phyloP scores from a whole-genome alignment of 2,113 vertebrate genomes.

The Gorilla gorilla region DNA sequence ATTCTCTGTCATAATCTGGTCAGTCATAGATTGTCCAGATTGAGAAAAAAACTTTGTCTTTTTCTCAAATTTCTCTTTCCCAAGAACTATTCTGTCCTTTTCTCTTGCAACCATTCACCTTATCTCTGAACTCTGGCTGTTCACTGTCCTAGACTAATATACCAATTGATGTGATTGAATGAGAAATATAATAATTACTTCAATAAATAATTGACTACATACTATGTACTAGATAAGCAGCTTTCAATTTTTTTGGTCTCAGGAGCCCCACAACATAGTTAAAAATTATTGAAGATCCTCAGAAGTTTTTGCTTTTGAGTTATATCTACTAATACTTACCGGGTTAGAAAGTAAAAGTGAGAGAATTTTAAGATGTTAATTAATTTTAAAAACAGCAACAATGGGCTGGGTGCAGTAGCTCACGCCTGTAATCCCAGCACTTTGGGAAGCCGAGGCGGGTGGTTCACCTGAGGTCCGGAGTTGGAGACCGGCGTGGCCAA shows the following conservation, averaged over 20 bases:
- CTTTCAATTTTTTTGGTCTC: not conserved
- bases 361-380: not conserved
- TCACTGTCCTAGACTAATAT: not conserved
- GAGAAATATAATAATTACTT: not conserved
- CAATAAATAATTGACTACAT: not conserved
- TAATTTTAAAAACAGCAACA: not conserved
- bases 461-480: no score
- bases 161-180: not conserved
- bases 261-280: not conserved
- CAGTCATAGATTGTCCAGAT: not conserved
- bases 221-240: not conserved
- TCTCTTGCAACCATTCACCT: not conserved
- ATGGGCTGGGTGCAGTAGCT: no score
- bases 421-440: no score
- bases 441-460: no score
- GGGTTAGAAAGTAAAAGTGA: constrained; percentile 9
- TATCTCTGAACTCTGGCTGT: not conserved
- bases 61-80: not conserved
- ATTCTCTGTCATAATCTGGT: not conserved
- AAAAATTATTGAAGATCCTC: not conserved
- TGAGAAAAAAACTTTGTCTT: not conserved
- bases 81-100: not conserved
- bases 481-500: no score
- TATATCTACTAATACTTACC: not conserved
- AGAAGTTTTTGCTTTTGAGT: not conserved